Percentiles rank a stretch among this genome's conserved stretches.
phyloP scores from a whole-genome alignment of 2,113 vertebrate genomes.

The Mugil cephalus region DNA sequence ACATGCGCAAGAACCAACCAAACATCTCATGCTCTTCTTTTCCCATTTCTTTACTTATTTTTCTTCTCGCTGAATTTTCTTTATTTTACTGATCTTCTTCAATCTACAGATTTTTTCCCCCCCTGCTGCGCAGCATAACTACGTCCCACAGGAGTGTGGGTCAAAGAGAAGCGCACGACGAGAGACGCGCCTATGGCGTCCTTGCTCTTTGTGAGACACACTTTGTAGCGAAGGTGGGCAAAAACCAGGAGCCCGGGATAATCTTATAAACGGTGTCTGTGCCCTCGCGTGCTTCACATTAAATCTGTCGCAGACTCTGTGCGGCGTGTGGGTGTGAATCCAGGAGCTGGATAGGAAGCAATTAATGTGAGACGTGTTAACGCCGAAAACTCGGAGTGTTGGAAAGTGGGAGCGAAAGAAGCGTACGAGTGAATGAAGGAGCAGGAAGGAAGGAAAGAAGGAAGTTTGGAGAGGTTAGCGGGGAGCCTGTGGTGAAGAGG shows the following conservation, averaged over 20 bases:
- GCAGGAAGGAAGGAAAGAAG: constrained; percentile 21
- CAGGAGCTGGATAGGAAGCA: constrained; percentile 32
- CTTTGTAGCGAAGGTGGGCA: constrained; percentile 40
- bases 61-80: constrained; percentile 32
- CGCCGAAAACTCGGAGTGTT: background rate
- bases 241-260: constrained; percentile 15
- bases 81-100: constrained; percentile 49
- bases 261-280: constrained; percentile 4
- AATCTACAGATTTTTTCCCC: constrained; percentile 46
- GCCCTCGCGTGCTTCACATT: constrained; percentile 4
- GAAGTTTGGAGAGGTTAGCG: constrained; percentile 45
- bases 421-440: constrained; percentile 21
- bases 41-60: constrained; percentile 35
- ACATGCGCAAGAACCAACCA: constrained; percentile 14
- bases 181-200: constrained; percentile 29
- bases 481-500: constrained; percentile 44
- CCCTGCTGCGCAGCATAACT: constrained; percentile 50
- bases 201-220: constrained; percentile 24
- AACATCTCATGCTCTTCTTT: background rate
- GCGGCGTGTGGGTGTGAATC: constrained; percentile 22
- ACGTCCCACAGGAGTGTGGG: constrained; percentile 43
- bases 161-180: constrained; percentile 45
- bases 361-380: constrained; percentile 9
- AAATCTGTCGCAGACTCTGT: constrained; percentile 3
- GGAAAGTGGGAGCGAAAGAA: background rate